Evolutionary conservation across 2,888 invertebrate species (phyloP), one percentile per base, ranked within the genome.

Genomic region (Rotaria macrura): DNA sequence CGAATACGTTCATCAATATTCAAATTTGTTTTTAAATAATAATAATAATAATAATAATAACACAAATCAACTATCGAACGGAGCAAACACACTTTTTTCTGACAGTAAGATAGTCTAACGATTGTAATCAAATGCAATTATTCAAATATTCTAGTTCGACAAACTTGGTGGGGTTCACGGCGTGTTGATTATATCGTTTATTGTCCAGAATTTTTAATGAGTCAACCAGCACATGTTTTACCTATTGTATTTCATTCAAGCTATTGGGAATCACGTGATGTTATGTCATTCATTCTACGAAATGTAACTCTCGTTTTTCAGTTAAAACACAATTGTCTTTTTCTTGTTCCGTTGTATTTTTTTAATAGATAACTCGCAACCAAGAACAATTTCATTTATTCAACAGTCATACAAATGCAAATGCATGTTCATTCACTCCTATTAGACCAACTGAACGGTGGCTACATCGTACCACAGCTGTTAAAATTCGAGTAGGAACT

Each of bases 221-320:
- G 96, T 90, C 97, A 99, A 90, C 98, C 98, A 55, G 95, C 95
- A 47, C 95, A 96, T 90, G 96, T 97, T 74, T 92, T 99, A 89
- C 99, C 99, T 84, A 97, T 97, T 92, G 92, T 99, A 87, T 96
- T 99, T 90, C 99, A 99, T 91, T 97, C 98, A 85, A 97, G 97
- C 90, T 99, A 97, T 91, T 99, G 99, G 99, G 99, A 99, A 92
- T 97, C 97, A 89, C 95, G 94, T 87, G 99, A 99, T 92, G 97
- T 97, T 0, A 96, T 96, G 88, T 96, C 98, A 54, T 99, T 99
- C 90, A 95, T 99, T 89, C 92, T 99, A 87, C 93, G 99, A 88
- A 97, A 79, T 79, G 79, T 79, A 79, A 79, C 6, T 40, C 23
- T 74, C 23, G 1, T 43, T 43, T 43, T 43, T 3, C 17, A 17